phyloP scores from a whole-genome alignment of 2,888 invertebrate species.

The Panopea generosa region DNA sequence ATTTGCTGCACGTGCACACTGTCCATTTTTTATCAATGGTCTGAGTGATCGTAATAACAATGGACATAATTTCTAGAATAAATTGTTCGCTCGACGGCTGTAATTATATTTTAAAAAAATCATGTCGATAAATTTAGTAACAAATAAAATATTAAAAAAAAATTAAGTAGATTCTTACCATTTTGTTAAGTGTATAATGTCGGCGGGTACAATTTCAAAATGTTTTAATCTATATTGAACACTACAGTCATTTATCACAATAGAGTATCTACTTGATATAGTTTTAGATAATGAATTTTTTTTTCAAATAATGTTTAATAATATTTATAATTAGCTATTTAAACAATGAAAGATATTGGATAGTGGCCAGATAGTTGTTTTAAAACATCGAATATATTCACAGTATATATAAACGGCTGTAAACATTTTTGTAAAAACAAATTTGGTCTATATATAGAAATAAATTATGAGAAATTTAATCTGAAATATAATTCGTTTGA shows the following conservation, averaged over 20 bases:
- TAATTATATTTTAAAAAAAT: conserved; percentile 3
- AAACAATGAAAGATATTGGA: conserved; percentile 2
- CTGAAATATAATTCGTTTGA: conserved; percentile 3
- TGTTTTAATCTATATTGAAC: conserved; percentile 2
- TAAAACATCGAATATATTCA: conserved; percentile 1
- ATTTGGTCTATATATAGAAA: conserved; percentile 3
- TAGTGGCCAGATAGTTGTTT: conserved; percentile 3
- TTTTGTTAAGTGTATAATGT: conserved; percentile 1
- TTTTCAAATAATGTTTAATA: conserved; percentile 1
- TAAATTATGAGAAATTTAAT: conserved; percentile 3
- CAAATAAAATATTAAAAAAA: too few relatives aligned
- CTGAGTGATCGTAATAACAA: conserved; percentile 3
- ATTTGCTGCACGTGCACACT: conserved; percentile 1
- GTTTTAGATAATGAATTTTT: not conserved
- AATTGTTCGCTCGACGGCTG: conserved; percentile 3
- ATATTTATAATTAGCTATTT: not conserved
- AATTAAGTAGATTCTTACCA: conserved; percentile 3
- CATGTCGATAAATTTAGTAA: too few relatives aligned
- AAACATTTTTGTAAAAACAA: conserved; percentile 1
- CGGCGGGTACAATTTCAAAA: conserved; percentile 3
- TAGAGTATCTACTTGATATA: conserved; percentile 2
- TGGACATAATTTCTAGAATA: conserved; percentile 3
- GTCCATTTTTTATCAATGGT: conserved; percentile 3
- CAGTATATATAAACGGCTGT: conserved; percentile 2
- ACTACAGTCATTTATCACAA: conserved; percentile 2